Base-by-base conservation (phyloP, 2,113 vertebrate genomes). In the Nerophis lumbriciformis region DNA sequence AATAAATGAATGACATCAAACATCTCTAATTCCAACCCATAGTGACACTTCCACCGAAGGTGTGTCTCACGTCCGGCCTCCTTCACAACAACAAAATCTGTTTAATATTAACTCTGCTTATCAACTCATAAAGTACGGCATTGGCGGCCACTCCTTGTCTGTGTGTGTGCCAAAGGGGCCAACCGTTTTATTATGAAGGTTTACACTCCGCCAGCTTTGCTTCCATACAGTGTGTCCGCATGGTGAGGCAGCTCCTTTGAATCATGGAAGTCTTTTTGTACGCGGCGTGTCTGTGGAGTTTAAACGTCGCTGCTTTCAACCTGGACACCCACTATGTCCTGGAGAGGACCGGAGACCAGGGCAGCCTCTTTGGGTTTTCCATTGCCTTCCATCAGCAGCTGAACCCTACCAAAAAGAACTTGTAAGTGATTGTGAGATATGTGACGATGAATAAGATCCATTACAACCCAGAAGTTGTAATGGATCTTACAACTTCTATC, bases 291-390 rank as follows among this genome's bases (percentile, higher is more conserved):
- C 55, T 84, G 62, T 80, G 77, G 71, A 55, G 62, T 54, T 5
- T 80, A 21, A 38, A 11, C 59, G 64, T 77, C 37, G 67, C 75
- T 55, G 85, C 92, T 75, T 94, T 95, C 75, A 95, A 96, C 85
- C 86, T 94, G 82, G 91, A 94, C 68, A 85, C 89, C 0, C 63
- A 85, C 39, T 87, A 87, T 66, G 89, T 91, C 66, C 86, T 94
- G 71, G 78, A 76, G 84, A 92, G 84, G 83, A 77, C 60, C 0
- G 94, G 94, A 66, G 90, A 92, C 2, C 73, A 81, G 1, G 89
- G 82, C 42, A 93, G 90, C 73, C 83, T 94, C 75, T 96, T 96
- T 88, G 94, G 94, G 59, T 96, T 94, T 83, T 94, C 94, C 21
- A 76, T 96, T 64, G 90, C 93, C 61, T 91, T 96, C 89, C 94